Evolutionary conservation across 64 coral and sea anemone genomes (phyloP), one percentile per base, ranked within the genome.

Genomic region (Hydrozoanthus tunicans): DNA sequence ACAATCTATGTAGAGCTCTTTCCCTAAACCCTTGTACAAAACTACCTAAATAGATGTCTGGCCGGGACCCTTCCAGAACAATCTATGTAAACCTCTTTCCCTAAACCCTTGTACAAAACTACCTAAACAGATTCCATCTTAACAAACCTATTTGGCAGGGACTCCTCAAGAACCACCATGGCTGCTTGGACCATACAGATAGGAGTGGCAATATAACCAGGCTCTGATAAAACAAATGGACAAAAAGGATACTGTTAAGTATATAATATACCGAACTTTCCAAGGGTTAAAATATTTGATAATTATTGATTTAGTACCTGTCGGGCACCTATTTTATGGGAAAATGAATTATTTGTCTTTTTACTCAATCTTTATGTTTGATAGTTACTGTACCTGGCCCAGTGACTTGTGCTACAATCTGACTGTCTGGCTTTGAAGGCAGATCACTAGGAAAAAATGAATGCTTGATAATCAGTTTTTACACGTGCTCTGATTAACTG

Each of bases 131-230:
- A 55, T 70, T 76, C 9, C 23, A 4, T 59, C 26, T 74, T 27
- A 12, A n/a, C 26, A 77, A 54, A 98, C 96, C 90, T 98, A 85
- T 99, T 94, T 78, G 97, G 97, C 24, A 99, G 76, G 3, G 94
- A 96, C 51, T 99, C 97, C 61, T 95, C 94, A 62, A 99, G 75
- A 10, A 99, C 68, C 0, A 94, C 93, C 94, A 99, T 81, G 3
- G 97, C 97, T 51, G 97, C 97, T 64, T 99, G 97, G 0, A 99
- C 97, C 77, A 99, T 92, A 43, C 97, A 99, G 53, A 99, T 96
- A 53, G 97, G 92, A 4, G 97, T 99, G 71, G 97, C 90, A 54
- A 96, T 58, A 83, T 99, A 99, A 5, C 92, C 97, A 8, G 94
- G 56, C 94, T 99, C 97, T 99, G 56, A 32, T 43, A 43, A 43